phyloP scores from a whole-genome alignment of 2,113 vertebrate species.

The Excalfactoria chinensis region DNA sequence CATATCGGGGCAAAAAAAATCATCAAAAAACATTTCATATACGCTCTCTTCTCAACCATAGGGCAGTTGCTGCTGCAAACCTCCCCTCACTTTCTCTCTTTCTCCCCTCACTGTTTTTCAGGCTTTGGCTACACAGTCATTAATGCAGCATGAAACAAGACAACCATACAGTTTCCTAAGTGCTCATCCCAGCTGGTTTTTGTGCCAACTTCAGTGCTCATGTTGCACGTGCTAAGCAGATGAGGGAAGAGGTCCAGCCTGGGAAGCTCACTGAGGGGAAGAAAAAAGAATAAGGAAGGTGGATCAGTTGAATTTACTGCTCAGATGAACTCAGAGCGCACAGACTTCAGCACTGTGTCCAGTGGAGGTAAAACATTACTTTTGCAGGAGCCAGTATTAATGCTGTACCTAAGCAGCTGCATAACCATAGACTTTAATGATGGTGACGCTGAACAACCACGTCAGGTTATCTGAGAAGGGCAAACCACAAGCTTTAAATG shows the following conservation, averaged over 20 bases:
- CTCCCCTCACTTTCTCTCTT: background rate
- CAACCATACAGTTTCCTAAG: background rate
- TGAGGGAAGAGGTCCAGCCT: background rate
- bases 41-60: background rate
- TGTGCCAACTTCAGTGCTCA: background rate
- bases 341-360: fast-evolving
- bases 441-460: background rate
- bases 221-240: background rate
- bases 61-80: background rate
- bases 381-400: background rate
- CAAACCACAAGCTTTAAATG: background rate
- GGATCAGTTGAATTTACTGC: background rate
- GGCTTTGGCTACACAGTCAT: background rate
- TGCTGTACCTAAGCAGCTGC: background rate
- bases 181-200: background rate
- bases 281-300: background rate
- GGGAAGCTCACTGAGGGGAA: background rate
- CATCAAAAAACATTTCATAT: background rate
- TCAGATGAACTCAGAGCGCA: background rate
- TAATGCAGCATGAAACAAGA: background rate
- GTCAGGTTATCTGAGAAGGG: background rate
- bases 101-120: background rate
- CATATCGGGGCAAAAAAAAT: background rate
- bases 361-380: background rate
- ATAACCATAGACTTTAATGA: background rate